Conservation (phyloP, 2,113 vertebrate species). For the Proteles cristata region DNA sequence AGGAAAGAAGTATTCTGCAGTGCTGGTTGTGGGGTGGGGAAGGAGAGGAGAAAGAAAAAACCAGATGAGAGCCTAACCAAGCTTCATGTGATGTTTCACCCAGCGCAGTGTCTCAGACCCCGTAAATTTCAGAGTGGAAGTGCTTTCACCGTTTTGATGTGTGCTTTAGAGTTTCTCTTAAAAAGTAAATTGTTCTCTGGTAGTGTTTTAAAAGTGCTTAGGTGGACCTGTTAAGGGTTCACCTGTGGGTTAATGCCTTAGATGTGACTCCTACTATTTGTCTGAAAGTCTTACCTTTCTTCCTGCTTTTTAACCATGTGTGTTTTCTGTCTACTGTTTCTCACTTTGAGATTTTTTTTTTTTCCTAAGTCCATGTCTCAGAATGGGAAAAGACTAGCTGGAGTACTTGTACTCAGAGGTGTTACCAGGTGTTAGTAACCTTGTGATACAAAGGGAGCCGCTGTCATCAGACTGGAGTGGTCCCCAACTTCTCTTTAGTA, state of each 20-base stretch:
- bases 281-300: background rate
- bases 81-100: background rate
- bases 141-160: background rate
- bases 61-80: background rate
- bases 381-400: slow-evolving; percentile 51
- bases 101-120: background rate
- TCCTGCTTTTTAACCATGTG: background rate
- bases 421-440: slow-evolving; percentile 76
- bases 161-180: slow-evolving; percentile 16
- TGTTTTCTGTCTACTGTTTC: slow-evolving; percentile 20
- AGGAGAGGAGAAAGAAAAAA: background rate
- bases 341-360: slow-evolving; percentile 4
- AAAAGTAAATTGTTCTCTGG: slow-evolving; percentile 6
- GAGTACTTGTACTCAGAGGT: slow-evolving; percentile 55
- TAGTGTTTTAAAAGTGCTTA: background rate
- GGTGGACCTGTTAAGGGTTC: slow-evolving; percentile 5
- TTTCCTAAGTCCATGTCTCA: background rate
- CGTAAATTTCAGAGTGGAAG: background rate
- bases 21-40: background rate
- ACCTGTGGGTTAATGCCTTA: background rate
- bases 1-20: background rate
- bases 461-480: slow-evolving; percentile 76
- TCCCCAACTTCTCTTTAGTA: slow-evolving; percentile 62
- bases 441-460: slow-evolving; percentile 63
- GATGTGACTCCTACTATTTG: background rate